These are phyloP conservation scores for Drosophila kikkawai DNA, from an alignment of 1,140 invertebrate species.

Conservation along the genomic window DNA sequence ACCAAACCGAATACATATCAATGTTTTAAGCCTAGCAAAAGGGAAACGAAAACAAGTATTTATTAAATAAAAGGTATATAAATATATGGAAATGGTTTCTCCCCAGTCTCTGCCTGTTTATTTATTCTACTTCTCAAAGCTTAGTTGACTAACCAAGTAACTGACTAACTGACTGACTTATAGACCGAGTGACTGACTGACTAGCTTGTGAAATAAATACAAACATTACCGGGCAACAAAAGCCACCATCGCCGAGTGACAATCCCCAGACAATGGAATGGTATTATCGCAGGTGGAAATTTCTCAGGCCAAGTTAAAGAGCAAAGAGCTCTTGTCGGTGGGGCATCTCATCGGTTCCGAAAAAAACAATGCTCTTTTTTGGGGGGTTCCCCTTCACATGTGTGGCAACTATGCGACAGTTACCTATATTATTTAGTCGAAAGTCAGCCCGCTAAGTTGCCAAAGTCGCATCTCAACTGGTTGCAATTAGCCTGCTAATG, in stretches of 20 bases:
- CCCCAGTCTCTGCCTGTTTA: constrained; percentile 42
- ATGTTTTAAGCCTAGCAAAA: constrained; percentile 77
- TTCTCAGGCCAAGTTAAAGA: constrained; percentile 73
- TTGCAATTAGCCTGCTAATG: constrained; percentile 58
- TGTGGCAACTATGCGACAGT: constrained; percentile 52
- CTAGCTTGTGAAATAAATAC: constrained; percentile 57
- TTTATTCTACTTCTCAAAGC: constrained; percentile 58
- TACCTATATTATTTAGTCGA: constrained; percentile 51
- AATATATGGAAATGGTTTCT: constrained; percentile 79
- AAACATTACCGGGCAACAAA: constrained; percentile 57
- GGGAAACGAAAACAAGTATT: constrained; percentile 64
- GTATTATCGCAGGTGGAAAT: constrained; percentile 73
- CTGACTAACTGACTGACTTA: not conserved
- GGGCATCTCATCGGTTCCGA: constrained; percentile 16
- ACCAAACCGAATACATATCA: constrained; percentile 77
- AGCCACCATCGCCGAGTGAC: constrained; percentile 56
- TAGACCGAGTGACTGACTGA: not conserved
- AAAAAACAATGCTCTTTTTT: constrained; percentile 28
- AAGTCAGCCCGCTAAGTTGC: constrained; percentile 46
- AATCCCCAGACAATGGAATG: constrained; percentile 65
- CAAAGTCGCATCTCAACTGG: constrained; percentile 38
- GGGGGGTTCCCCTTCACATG: constrained; percentile 22
- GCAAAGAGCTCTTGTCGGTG: constrained; percentile 14
- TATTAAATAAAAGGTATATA: constrained; percentile 78
- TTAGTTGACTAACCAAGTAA: constrained; percentile 14